phyloP scores from a whole-genome alignment of 2,888 invertebrate species.

The Yponomeuta cagnagella region DNA sequence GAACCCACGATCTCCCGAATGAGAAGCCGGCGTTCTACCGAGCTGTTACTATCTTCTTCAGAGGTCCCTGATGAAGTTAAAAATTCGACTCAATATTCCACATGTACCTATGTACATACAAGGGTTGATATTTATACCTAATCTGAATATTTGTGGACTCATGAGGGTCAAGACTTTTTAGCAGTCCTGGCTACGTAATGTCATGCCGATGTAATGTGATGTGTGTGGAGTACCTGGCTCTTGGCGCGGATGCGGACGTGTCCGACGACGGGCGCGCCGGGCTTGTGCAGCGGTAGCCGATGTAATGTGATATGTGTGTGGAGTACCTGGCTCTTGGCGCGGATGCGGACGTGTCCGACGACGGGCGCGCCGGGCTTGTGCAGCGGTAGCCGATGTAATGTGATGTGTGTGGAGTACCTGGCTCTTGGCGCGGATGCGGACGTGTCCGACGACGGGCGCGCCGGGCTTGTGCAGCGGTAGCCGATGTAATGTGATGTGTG shows the following conservation, averaged over 20 bases:
- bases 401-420: not conserved
- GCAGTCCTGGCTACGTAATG: no score
- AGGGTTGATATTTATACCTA: no score
- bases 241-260: slow-evolving; percentile 96
- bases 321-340: slow-evolving; percentile 73
- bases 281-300: slow-evolving; percentile 93
- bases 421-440: slow-evolving; percentile 89
- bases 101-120: no score
- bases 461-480: slow-evolving; percentile 88
- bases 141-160: no score
- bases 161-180: no score
- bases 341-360: slow-evolving; percentile 96
- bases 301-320: slow-evolving; percentile 39
- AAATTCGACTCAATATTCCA: no score
- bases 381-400: slow-evolving; percentile 74
- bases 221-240: not conserved
- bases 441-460: slow-evolving; percentile 96
- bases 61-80: no score
- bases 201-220: no score
- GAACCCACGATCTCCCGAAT: no score
- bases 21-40: no score
- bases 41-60: no score
- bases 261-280: slow-evolving; percentile 92
- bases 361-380: slow-evolving; percentile 92
- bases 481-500: no score